These are phyloP conservation scores for Acleris sparsana DNA, from an alignment of 2,888 invertebrate genomes.

Conservation along the genomic window DNA sequence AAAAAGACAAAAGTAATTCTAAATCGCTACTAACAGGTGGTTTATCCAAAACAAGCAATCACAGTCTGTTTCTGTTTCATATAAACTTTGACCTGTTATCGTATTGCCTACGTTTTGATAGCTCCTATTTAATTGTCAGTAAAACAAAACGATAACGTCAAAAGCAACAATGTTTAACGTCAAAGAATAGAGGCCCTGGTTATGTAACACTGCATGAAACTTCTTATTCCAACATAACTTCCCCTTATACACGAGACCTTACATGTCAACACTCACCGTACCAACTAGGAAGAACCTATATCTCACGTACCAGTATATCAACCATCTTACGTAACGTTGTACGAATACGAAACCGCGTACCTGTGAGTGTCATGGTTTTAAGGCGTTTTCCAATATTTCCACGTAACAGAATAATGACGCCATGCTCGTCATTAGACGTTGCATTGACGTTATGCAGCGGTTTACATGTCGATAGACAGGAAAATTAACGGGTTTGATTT, in stretches of 20 bases:
- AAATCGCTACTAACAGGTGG: too few relatives aligned
- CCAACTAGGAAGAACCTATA: background rate
- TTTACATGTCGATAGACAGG: background rate
- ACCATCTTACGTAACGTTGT: slow-evolving; percentile 20
- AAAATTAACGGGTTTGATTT: slow-evolving; percentile 11
- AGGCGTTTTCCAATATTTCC: slow-evolving; percentile 32
- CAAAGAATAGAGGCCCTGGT: too few relatives aligned
- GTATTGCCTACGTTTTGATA: too few relatives aligned
- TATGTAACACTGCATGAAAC: background rate
- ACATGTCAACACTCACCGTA: background rate
- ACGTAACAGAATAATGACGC: slow-evolving; percentile 16
- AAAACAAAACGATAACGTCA: too few relatives aligned
- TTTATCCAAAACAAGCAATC: too few relatives aligned
- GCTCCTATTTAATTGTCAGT: too few relatives aligned
- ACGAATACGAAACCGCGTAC: slow-evolving; percentile 32
- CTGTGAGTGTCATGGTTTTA: slow-evolving; percentile 22
- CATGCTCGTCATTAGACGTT: background rate
- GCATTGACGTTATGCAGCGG: slow-evolving; percentile 9
- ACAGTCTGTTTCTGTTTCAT: too few relatives aligned
- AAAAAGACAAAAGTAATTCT: too few relatives aligned
- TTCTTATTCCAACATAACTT: background rate
- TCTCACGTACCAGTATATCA: slow-evolving; percentile 7
- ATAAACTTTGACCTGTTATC: too few relatives aligned
- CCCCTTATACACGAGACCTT: background rate
- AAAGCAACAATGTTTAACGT: too few relatives aligned